Evolutionary conservation across 2,797 vertebrate genomes (phyloP), one percentile per base, ranked within the genome.

Genomic region (Phoxinus dragarum): DNA sequence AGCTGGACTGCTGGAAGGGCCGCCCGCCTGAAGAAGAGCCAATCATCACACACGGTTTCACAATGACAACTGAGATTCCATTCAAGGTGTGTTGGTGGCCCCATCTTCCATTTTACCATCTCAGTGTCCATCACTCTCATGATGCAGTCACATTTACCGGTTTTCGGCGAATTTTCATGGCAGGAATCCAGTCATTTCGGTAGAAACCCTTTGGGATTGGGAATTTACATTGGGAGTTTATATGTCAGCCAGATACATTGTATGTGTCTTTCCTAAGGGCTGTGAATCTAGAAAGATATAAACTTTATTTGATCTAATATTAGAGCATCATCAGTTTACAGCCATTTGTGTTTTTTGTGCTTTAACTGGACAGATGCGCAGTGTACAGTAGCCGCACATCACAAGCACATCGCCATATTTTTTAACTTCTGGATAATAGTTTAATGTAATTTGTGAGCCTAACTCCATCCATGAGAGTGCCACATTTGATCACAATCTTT

Each of bases 1-100:
- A 98, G 92, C 94, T 98, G 89, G 97, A 98, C 87, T 97, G 97
- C 91, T 98, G 97, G 97, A 97, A 97, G 84, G 97, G 97, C 23
- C 95, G 96, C 6, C 95, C 94, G 0, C 95, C 93, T 0, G 97
- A 98, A 2, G 97, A 98, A 88, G 97, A 98, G 83, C 97, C 97
- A 1, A 95, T 97, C 92, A 98, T 98, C 91, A 98, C 97, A 0
- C 97, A 98, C 0, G 97, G 97, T 2, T 98, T 97, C 93, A 98
- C 97, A 88, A 98, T 98, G 97, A 98, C 97, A 82, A 98, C 97
- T 0, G 97, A 98, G 92, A 97, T 98, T 87, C 91, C 96, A 1
- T 97, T 97, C 79, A 97, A 96, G 95, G 96, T 96, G 80, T 11
- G 31, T 23, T 10, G 34, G 27, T 21, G 27, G 36, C 3, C 49